Evolutionary conservation across 2,888 invertebrate species (phyloP).

Genomic region (Tetanocera ferruginea): DNA sequence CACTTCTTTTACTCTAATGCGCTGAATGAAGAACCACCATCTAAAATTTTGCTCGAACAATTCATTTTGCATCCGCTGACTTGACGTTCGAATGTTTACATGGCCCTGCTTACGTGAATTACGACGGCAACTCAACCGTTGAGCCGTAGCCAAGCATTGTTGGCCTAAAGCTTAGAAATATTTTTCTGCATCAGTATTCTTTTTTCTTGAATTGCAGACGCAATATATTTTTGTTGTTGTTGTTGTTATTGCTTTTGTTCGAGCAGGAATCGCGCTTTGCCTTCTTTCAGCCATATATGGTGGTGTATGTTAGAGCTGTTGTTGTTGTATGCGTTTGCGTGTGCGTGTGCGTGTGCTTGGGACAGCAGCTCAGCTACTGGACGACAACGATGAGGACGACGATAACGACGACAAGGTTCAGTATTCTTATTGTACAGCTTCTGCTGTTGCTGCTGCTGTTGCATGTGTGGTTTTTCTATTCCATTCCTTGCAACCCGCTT

Average conservation of each 20-base stretch:
- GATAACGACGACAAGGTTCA: background rate
- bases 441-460: background rate
- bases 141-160: background rate
- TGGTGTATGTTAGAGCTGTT: background rate
- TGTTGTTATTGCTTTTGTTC: background rate
- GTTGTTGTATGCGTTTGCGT: background rate
- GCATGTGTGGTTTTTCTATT: background rate
- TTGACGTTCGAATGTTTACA: background rate
- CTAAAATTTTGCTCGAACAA: background rate
- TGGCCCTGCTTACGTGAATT: background rate
- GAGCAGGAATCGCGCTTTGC: background rate
- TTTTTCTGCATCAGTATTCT: background rate
- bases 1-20: background rate
- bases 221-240: conserved; percentile 3
- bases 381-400: background rate
- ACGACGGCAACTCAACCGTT: background rate
- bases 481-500: background rate
- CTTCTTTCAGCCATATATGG: background rate
- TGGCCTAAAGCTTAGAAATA: background rate
- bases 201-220: no score
- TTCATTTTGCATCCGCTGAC: conserved; percentile 20
- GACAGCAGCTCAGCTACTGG: background rate
- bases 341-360: background rate
- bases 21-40: background rate
- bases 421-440: background rate